Evolutionary conservation across 2,888 invertebrate genomes (phyloP).

Genomic region (Apodemia duryi): DNA sequence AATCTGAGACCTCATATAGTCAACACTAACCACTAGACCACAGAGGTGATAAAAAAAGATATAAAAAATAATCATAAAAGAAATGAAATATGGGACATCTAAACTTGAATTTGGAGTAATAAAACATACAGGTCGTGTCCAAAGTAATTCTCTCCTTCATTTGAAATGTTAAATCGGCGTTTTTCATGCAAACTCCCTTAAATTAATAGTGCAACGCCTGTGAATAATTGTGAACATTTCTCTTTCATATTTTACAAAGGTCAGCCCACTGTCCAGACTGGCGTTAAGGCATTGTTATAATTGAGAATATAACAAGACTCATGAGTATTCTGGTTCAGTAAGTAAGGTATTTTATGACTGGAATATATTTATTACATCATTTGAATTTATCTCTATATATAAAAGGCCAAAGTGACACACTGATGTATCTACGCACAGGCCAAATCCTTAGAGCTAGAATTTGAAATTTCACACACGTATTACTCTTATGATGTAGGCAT

Average conservation of each 20-base stretch:
- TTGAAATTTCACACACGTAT: too few species aligned
- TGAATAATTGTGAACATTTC: conserved; percentile 7
- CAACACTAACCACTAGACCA: too few species aligned
- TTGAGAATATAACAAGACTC: neutral
- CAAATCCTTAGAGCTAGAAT: too few species aligned
- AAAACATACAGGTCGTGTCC: neutral
- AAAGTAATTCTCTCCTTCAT: neutral
- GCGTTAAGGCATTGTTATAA: conserved; percentile 5
- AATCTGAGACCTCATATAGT: too few species aligned
- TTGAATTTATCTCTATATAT: too few species aligned
- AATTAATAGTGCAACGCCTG: conserved; percentile 13
- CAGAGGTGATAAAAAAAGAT: too few species aligned
- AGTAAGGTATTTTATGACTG: neutral
- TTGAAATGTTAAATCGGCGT: conserved; percentile 10
- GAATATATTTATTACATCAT: too few species aligned
- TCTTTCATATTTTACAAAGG: conserved; percentile 11
- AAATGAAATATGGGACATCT: neutral
- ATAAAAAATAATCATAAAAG: neutral
- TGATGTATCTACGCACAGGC: too few species aligned
- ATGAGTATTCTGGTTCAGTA: neutral
- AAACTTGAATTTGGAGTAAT: neutral
- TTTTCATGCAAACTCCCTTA: conserved; percentile 12
- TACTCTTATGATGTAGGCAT: too few species aligned
- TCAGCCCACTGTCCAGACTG: neutral
- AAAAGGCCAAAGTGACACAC: too few species aligned